A percentile compares a stretch with the other conserved stretches of the same genome.
phyloP scores from a whole-genome alignment of 2,113 vertebrate species.

The Myotis yumanensis region DNA sequence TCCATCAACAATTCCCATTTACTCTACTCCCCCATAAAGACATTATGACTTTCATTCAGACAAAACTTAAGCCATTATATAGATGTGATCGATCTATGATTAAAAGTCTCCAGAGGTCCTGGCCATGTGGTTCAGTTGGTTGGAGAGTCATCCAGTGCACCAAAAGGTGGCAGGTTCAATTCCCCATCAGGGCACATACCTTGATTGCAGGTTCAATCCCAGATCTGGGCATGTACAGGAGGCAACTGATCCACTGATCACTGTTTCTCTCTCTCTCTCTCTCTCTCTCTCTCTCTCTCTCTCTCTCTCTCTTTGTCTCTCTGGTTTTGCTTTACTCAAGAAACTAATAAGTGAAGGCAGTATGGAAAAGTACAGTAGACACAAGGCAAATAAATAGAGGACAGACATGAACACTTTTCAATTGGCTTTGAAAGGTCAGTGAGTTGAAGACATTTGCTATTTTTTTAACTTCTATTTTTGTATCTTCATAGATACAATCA shows the following conservation, averaged over 20 bases:
- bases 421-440: background rate
- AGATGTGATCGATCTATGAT: background rate
- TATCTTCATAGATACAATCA: background rate
- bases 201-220: background rate
- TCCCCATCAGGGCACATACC: background rate
- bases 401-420: background rate
- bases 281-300: background rate
- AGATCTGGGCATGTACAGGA: background rate
- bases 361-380: background rate
- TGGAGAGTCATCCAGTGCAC: background rate
- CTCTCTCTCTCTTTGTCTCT: background rate
- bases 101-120: background rate
- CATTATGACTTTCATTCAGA: background rate
- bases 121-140: background rate
- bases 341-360: background rate
- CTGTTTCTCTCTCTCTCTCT: too few relatives aligned
- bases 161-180: background rate
- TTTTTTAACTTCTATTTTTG: background rate
- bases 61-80: background rate
- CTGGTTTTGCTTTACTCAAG: background rate
- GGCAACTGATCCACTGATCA: too few relatives aligned
- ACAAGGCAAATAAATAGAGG: background rate
- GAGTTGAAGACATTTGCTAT: background rate
- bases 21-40: background rate
- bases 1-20: background rate